Conservation (phyloP, 2,888 invertebrate genomes). For the Catocala fraxini region DNA sequence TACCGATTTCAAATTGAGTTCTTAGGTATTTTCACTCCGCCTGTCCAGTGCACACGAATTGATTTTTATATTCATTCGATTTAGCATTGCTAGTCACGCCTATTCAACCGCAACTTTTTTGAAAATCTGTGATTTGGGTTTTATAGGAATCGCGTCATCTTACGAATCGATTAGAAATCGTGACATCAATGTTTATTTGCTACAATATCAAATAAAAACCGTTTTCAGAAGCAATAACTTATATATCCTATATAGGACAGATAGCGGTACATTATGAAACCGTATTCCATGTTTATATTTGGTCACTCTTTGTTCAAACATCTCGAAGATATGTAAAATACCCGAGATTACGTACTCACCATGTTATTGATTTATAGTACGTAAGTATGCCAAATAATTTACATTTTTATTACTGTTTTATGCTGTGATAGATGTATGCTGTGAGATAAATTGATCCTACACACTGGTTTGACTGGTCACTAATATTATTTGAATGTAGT, state of each 20-base stretch:
- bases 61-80: too few relatives aligned
- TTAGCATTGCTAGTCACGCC: too few relatives aligned
- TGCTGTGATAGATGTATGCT: too few relatives aligned
- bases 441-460: constrained; percentile 15
- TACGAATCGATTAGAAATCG: too few relatives aligned
- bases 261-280: constrained; percentile 28
- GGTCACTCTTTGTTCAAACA: constrained; percentile 15
- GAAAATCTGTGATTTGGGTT: too few relatives aligned
- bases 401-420: constrained; percentile 41
- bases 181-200: not conserved
- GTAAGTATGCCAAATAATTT: constrained; percentile 23
- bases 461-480: constrained; percentile 20
- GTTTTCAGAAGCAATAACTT: constrained; percentile 29
- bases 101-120: too few relatives aligned
- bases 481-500: constrained; percentile 7
- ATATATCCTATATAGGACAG: constrained; percentile 31
- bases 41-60: too few relatives aligned
- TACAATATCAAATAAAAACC: not conserved
- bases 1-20: too few relatives aligned
- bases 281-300: constrained; percentile 27
- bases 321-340: constrained; percentile 28
- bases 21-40: too few relatives aligned
- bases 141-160: too few relatives aligned
- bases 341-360: constrained; percentile 12
- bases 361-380: constrained; percentile 28